These are phyloP conservation scores for Callyntrura guangdongensis DNA, from an alignment of 2,888 invertebrate genomes.

Conservation along the genomic window DNA sequence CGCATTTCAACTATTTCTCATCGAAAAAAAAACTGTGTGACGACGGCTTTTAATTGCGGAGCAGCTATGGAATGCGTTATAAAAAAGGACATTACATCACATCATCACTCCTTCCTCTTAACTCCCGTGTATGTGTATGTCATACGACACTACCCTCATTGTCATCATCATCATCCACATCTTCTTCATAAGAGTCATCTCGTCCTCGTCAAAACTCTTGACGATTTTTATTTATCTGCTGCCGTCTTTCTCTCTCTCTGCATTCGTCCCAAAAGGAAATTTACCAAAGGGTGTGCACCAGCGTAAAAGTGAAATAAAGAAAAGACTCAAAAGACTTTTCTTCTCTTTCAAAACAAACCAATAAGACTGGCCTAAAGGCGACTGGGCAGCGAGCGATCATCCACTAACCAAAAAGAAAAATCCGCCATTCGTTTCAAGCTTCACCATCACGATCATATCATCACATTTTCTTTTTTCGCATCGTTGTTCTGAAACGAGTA, in stretches of 20 bases:
- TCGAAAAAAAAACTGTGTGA: constrained; percentile 36
- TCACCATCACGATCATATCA: constrained; percentile 11
- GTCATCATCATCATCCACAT: constrained; percentile 44
- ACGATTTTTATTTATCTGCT: constrained; percentile 3
- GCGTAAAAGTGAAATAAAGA: constrained; percentile 16
- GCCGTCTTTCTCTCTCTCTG: neutral
- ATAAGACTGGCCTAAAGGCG: constrained; percentile 68
- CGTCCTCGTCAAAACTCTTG: constrained; percentile 12
- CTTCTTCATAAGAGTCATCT: constrained; percentile 14
- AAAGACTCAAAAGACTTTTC: constrained; percentile 33
- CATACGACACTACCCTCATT: constrained; percentile 44
- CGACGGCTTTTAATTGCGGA: constrained; percentile 61
- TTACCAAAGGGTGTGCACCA: constrained; percentile 25
- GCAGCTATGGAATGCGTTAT: constrained; percentile 55
- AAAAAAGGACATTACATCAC: constrained; percentile 58
- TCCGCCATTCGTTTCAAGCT: constrained; percentile 2
- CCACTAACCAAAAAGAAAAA: too few species aligned
- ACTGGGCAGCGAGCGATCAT: constrained; percentile 30
- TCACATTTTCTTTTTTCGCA: constrained; percentile 38
- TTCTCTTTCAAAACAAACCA: constrained; percentile 54
- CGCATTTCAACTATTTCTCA: neutral
- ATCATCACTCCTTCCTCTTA: neutral
- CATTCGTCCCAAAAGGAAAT: constrained; percentile 3
- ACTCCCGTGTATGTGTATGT: neutral
- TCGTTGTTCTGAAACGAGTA: constrained; percentile 17